Conservation (phyloP, 1,140 invertebrate genomes). For the Conus betulinus region DNA sequence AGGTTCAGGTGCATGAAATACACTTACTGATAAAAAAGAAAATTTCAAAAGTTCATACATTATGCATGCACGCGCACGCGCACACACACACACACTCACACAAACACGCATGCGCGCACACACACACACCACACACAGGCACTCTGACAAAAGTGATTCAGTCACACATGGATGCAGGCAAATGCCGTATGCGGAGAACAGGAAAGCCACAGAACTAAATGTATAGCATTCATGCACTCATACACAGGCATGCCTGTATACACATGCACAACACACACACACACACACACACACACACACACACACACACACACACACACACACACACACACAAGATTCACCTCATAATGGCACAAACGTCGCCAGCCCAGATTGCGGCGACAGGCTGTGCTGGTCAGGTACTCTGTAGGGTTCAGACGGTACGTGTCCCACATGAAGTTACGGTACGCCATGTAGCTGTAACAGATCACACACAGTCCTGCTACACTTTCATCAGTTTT, state of each 20-base stretch:
- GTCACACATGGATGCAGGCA: neutral
- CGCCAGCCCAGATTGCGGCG: constrained; percentile 97
- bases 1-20: no score
- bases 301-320: neutral
- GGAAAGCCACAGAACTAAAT: neutral
- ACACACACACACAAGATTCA: constrained; percentile 50
- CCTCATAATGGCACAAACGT: constrained; percentile 99
- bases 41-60: no score
- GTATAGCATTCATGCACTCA: neutral
- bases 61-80: no score
- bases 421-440: constrained; percentile 99
- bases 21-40: no score
- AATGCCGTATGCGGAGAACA: neutral
- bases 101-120: no score
- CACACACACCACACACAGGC: no score
- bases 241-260: neutral
- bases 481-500: no score
- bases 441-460: constrained; percentile 93
- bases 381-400: constrained; percentile 98
- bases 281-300: neutral
- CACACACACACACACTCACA: no score
- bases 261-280: neutral
- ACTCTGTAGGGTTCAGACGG: constrained; percentile 98
- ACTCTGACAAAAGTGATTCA: no score
- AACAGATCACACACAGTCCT: neutral